Base-by-base conservation (phyloP, 2,113 vertebrate genomes). In the Furnarius figulus region DNA sequence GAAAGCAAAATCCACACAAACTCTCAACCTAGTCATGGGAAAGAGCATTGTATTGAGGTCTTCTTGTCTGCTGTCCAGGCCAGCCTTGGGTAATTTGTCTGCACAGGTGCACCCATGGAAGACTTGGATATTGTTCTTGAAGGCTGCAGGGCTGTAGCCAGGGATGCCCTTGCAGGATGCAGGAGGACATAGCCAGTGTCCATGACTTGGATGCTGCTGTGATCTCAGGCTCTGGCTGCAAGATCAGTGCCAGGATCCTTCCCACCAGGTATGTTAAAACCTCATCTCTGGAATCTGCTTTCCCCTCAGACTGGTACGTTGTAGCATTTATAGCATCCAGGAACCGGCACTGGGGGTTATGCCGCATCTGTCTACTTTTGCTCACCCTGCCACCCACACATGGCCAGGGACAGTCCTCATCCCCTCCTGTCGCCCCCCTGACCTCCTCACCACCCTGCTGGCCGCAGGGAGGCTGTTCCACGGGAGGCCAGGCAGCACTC, bases 391-490 rank as follows among this genome's bases (percentile, higher is more conserved):
- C 89, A 37, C 39, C 25, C 23, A 5, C 4, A 5, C 55, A 2
- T 0, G 28, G 58, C 84, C 5, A 42, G 6, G 52, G 46, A 56
- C 80, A 59, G 27, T 7, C 37, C 61, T 50, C 3, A 0, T 50
- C 52, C n/a, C 30, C 58, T 40, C 58, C 33, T 7, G 46, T 19
- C 88, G 40, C 25, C 21, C 3, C 1, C 0, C 1, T 3, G 4
- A 66, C 10, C 22, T 14, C 49, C 20, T 11, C 1, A 0, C 25
- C 56, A 23, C n/a, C 14, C 39, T 0, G 1, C 42, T 0, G 0
- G 46, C 59, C 3, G 21, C 1, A 0, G 31, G 30, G 14, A 55
- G 25, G 46, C 27, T 23, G 23, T n/a, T 58, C 65, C 12, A 0
- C 1, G 21, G 35, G 53, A 49, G 50, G 24, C 10, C 40, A 7